Evolutionary conservation across 2,888 invertebrate genomes (phyloP), one percentile per base, ranked within the genome.

Genomic region (Zaprionus lineosus): DNA sequence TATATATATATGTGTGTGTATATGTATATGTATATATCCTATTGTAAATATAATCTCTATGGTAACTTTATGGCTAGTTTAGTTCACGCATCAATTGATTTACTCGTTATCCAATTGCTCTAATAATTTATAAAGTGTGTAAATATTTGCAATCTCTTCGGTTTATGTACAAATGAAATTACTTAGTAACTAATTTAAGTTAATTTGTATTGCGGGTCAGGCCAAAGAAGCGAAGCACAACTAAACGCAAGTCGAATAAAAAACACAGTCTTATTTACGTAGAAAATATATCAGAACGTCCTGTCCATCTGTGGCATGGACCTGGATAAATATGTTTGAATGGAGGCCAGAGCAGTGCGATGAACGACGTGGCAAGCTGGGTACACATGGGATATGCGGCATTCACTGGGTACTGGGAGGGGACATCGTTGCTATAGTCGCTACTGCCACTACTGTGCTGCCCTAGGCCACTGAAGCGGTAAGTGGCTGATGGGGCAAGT

Each of bases 181-280:
- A 46, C 69, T 60, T 83, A 78, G 44, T 5, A 24, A 29, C 68
- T 71, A 81, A 55, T 46, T 51, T 21, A 41, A 40, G 24, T 31
- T 48, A 29, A 37, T 74, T 47, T 31, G 51, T 78, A 73, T 82
- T 79, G 67, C 62, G 50, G 48, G 28, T 50, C 15, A 65, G 65
- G 67, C 53, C 43, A 33, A 50, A 50, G 53, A 28, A 57, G 57
- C 59, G 39, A 19, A 33, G 16, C 40, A 9, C 34, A 59, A 57
- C 43, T 70, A 71, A 74, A 57, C 11, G 14, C 63, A 71, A 56
- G 41, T 60, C 50, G 61, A 68, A 57, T 59, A 58, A 61, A 58
- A 74, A 84, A 78, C 71, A 84, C 78, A 78, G 78, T 78, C 78
- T 78, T 78, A 84, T 78, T 69, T 81, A 77, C 55, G 68, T 66